phyloP scores from a whole-genome alignment of 2,113 vertebrate species.

The Sisor rabdophorus region DNA sequence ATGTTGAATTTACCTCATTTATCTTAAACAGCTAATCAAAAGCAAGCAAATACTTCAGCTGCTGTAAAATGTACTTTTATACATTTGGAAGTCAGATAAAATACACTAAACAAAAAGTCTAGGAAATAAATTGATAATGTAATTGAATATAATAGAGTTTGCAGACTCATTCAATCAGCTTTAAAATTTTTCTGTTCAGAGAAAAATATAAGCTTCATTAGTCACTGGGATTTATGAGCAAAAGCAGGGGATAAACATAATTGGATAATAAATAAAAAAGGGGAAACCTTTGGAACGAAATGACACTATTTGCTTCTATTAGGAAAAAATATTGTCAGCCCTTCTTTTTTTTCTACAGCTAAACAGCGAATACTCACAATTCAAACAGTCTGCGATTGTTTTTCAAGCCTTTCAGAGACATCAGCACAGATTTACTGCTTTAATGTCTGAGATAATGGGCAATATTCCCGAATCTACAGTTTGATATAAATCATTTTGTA shows the following conservation, averaged over 20 bases:
- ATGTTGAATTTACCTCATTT: no score
- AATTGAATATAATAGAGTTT: conserved; percentile 1
- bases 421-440: background rate
- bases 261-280: conserved; percentile 30
- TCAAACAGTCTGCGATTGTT: background rate
- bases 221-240: conserved; percentile 35
- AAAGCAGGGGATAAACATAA: conserved; percentile 33
- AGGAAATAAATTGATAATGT: background rate
- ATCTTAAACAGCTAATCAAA: background rate
- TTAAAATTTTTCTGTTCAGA: conserved; percentile 18
- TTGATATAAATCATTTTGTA: background rate
- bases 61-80: background rate
- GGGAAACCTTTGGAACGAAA: background rate
- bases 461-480: background rate
- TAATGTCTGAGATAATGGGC: background rate
- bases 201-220: conserved; percentile 3
- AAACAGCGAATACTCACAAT: background rate
- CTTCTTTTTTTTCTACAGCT: background rate
- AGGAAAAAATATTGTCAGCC: background rate
- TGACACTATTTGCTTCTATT: background rate
- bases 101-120: background rate
- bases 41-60: background rate
- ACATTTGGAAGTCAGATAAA: background rate
- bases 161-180: background rate
- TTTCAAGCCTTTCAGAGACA: background rate